Percentiles rank a stretch among this genome's conserved stretches.
phyloP scores from a whole-genome alignment of 2,113 vertebrate species.

The Callipepla californica region DNA sequence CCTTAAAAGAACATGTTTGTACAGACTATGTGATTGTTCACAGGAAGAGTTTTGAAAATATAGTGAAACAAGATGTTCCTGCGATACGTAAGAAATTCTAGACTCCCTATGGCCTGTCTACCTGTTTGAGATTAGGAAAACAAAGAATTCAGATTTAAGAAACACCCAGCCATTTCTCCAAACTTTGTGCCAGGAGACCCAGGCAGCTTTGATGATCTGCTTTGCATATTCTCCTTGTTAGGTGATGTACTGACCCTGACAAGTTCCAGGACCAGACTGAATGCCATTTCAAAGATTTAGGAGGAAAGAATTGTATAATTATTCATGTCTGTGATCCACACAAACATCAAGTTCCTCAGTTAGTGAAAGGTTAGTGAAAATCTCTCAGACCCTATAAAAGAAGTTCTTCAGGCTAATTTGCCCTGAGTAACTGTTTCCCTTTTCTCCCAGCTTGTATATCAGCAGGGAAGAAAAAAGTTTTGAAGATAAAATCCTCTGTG shows the following conservation, averaged over 20 bases:
- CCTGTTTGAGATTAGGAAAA: background rate
- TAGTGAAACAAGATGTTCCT: background rate
- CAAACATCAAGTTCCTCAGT: slow-evolving; percentile 40
- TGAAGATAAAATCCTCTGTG: slow-evolving; percentile 48
- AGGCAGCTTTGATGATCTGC: background rate
- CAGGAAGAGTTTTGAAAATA: background rate
- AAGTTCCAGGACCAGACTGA: slow-evolving; percentile 31
- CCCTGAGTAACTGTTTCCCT: slow-evolving; percentile 26
- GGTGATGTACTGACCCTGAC: slow-evolving; percentile 1
- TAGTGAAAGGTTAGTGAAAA: slow-evolving; percentile 45
- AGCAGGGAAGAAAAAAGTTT: slow-evolving; percentile 58
- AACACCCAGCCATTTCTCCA: background rate
- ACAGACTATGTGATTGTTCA: accelerated
- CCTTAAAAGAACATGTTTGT: accelerated
- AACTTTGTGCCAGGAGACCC: background rate
- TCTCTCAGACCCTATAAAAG: slow-evolving; percentile 43
- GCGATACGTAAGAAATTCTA: background rate
- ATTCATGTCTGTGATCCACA: slow-evolving; percentile 52
- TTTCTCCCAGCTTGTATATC: slow-evolving; percentile 4
- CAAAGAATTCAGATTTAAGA: background rate
- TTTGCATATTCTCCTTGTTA: slow-evolving; percentile 23
- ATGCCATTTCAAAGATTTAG: slow-evolving; percentile 38
- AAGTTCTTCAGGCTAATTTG: slow-evolving; percentile 60
- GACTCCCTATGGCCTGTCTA: accelerated
- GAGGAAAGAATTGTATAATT: slow-evolving; percentile 56